A percentile compares a stretch with the other conserved stretches of the same genome.
phyloP scores from a whole-genome alignment of 2,888 invertebrate species.

The Perizoma flavofasciatum region DNA sequence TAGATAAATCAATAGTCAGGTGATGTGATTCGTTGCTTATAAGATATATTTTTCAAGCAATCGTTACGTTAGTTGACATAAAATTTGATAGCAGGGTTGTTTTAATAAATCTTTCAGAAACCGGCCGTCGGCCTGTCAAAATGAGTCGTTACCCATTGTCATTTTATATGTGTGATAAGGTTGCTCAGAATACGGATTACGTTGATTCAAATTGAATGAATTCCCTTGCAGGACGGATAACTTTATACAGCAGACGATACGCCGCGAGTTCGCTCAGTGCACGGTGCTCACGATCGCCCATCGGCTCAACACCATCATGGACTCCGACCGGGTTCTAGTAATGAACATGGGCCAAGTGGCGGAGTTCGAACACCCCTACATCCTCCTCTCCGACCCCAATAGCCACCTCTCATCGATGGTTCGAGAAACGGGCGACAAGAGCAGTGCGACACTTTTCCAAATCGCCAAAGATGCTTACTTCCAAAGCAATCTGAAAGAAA shows the following conservation, averaged over 20 bases:
- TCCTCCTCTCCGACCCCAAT: constrained; percentile 77
- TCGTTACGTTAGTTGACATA: too few relatives aligned
- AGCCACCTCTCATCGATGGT: constrained; percentile 84
- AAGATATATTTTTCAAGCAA: too few relatives aligned
- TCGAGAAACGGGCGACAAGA: constrained; percentile 84
- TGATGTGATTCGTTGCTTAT: too few relatives aligned
- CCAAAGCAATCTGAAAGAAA: constrained; percentile 63
- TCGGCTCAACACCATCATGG: constrained; percentile 95
- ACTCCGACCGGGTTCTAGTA: constrained; percentile 91
- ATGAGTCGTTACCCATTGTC: too few relatives aligned
- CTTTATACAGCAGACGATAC: constrained; percentile 92
- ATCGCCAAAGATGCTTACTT: constrained; percentile 77
- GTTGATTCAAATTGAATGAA: constrained; percentile 9
- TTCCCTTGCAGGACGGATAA: constrained; percentile 86
- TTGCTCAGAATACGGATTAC: not conserved
- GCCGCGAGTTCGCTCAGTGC: constrained; percentile 89
- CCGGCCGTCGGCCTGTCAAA: too few relatives aligned
- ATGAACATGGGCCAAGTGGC: constrained; percentile 84
- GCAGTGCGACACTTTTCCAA: constrained; percentile 71
- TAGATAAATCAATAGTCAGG: too few relatives aligned
- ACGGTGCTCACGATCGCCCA: constrained; percentile 96
- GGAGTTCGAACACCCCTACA: constrained; percentile 87
- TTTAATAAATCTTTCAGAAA: too few relatives aligned
- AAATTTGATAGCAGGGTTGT: too few relatives aligned
- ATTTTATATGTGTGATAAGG: too few relatives aligned